Base-by-base conservation (phyloP, 2,888 invertebrate species). In the Aphodius granarius region DNA sequence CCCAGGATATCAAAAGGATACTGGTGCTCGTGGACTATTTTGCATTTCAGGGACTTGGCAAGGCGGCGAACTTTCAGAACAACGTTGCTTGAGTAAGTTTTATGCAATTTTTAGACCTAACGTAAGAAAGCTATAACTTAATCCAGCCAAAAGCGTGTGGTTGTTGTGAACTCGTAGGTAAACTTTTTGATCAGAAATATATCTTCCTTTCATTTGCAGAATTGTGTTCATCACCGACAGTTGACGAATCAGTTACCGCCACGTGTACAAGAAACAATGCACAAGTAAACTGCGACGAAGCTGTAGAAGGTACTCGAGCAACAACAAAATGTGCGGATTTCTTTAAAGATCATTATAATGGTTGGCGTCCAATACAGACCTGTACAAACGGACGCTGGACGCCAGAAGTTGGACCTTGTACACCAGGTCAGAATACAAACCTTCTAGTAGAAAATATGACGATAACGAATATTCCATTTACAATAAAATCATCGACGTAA, bases 401-500 rank as follows among this genome's bases (percentile, higher is more conserved):
- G 20, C 22, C 22, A 43, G 63, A 66, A 15, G 9, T 68, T 16
- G 63, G 18, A 3, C 18, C 63, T 19, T 74, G 74, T 43, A 21
- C n/a, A 16, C 19, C 74, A 71, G 68, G 68, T 73, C 70, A 63
- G 74, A 62, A 62, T 6, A 19, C n/a, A 9, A 5, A 19, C 17
- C n/a, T n/a, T n/a, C n/a, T n/a, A n/a, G n/a, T n/a, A n/a, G n/a
- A n/a, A n/a, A n/a, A n/a, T n/a, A n/a, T n/a, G n/a, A n/a, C n/a
- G n/a, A n/a, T n/a, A n/a, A n/a, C n/a, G n/a, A n/a, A n/a, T n/a
- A n/a, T n/a, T 17, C 18, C 5, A 73, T 65, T 19, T 73, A 73
- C 23, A 21, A 73, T 65, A 22, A 4, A 20, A 65, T 73, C 16
- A 65, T 63, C 64, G 73, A 73, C 23, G 22, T 73, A 21, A 73